Base-by-base conservation (phyloP, 2,888 invertebrate species). In the Drosophila mimica region DNA sequence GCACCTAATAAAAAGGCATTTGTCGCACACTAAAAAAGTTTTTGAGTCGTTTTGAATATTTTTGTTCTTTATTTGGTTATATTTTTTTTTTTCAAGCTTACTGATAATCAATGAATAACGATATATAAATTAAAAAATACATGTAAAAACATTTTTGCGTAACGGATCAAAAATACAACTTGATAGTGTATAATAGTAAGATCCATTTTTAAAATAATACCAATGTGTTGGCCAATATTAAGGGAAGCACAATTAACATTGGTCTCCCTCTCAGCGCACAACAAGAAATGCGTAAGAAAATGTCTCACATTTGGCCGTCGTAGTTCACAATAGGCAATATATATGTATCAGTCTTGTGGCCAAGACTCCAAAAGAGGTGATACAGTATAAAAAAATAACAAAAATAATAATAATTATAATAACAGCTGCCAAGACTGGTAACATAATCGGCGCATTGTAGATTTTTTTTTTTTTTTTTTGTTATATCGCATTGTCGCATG, bases 371-470 rank as follows among this genome's bases (percentile, higher is more conserved):
- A 54, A 57, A 38, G 49, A 33, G 34, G 7, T 52, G 11, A 38
- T 25, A 48, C 34, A 61, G 65, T 66, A 68, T 40, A 57, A 52
- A 48, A 48, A 38, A 52, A 59, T 20, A 40, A 67, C 4, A 57
- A 66, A 33, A 60, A 51, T 56, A 60, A 43, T 70, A 53, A 71
- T 63, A 67, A 63, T 73, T 77, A 75, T 66, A 77, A 70, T 57
- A 76, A 54, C 66, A 66, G 70, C 79, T 84, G 79, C 76, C 86
- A 88, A 79, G 87, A 88, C 87, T 81, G 88, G 83, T 79, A 83
- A 81, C 88, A 88, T 89, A 89, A 89, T 88, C 88, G 80, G 72
- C 67, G 82, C 83, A 88, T 84, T 88, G 88, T 84, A 77, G 79
- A 79, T 74, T 73, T 76, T 64, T 77, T 25, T 25, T 25, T 25